Evolutionary conservation across 2,888 invertebrate genomes (phyloP).

Genomic region (Drosophila basisetae): DNA sequence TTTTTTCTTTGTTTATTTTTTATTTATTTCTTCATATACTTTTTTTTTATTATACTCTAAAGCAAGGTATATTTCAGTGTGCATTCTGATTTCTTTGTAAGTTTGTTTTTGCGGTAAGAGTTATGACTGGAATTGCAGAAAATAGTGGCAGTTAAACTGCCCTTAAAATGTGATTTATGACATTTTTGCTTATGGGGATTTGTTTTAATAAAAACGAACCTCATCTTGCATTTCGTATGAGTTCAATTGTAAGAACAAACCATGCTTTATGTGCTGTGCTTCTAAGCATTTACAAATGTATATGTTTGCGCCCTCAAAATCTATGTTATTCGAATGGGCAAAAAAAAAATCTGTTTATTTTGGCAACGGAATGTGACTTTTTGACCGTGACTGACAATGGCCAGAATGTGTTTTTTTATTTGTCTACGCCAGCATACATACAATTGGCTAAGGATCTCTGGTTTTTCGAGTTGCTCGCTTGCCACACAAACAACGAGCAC

Average conservation of each 20-base stretch:
- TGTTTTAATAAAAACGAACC: conserved; percentile 5
- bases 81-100: too few species aligned
- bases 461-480: conserved; percentile 2
- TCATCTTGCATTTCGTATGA: background rate
- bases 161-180: conserved; percentile 36
- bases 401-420: conserved; percentile 3
- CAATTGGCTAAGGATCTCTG: conserved; percentile 37
- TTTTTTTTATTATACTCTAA: background rate
- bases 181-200: conserved; percentile 23
- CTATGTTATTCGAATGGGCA: conserved; percentile 31
- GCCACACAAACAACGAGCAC: conserved; percentile 41
- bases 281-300: background rate
- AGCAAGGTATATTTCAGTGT: background rate
- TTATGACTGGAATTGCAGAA: conserved; percentile 22
- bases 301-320: conserved; percentile 19
- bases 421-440: conserved; percentile 16
- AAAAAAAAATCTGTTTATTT: conserved; percentile 1
- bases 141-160: conserved; percentile 28
- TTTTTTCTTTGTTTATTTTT: background rate
- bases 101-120: conserved; percentile 9
- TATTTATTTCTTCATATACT: background rate
- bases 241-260: conserved; percentile 12
- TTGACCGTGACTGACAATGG: conserved; percentile 24
- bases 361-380: conserved; percentile 24
- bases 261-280: background rate